These are phyloP conservation scores for Griposia aprilina DNA, from an alignment of 2,888 invertebrate species.

Conservation along the genomic window DNA sequence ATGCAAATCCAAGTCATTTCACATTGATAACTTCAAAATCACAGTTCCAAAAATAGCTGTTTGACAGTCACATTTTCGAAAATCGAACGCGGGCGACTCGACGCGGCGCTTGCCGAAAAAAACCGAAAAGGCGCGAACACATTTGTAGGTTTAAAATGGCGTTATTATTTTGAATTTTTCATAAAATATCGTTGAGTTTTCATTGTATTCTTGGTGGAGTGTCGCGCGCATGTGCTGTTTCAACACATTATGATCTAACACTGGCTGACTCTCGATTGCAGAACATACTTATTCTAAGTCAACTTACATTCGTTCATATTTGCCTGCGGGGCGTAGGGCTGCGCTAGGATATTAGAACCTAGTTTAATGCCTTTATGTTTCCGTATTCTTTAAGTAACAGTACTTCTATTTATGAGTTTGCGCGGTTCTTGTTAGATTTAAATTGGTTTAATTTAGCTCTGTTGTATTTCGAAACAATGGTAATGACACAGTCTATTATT, in stretches of 20 bases:
- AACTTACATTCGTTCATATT: constrained; percentile 91
- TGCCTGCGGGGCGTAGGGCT: constrained; percentile 90
- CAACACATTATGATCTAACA: constrained; percentile 91
- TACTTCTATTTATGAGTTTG: constrained; percentile 54
- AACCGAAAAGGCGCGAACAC: constrained; percentile 72
- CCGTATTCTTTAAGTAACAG: constrained; percentile 60
- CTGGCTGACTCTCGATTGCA: constrained; percentile 90
- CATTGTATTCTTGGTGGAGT: constrained; percentile 83
- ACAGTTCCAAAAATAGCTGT: constrained; percentile 69
- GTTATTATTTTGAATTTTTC: constrained; percentile 67
- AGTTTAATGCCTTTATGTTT: constrained; percentile 62
- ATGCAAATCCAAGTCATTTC: constrained; percentile 62
- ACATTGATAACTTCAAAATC: constrained; percentile 61
- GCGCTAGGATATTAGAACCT: constrained; percentile 81
- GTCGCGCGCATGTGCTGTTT: constrained; percentile 89
- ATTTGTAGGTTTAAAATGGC: constrained; percentile 62
- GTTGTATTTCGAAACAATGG: constrained; percentile 11
- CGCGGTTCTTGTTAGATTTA: constrained; percentile 27
- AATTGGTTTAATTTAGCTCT: constrained; percentile 30
- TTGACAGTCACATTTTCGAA: constrained; percentile 77
- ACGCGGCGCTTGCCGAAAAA: constrained; percentile 59
- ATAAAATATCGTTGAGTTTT: constrained; percentile 73
- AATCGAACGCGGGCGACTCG: constrained; percentile 62
- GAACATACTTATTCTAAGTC: constrained; percentile 91
- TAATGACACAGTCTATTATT: background rate